Evolutionary conservation across 2,797 vertebrate genomes (phyloP), one percentile per base, ranked within the genome.

Genomic region (Choloepus didactylus): DNA sequence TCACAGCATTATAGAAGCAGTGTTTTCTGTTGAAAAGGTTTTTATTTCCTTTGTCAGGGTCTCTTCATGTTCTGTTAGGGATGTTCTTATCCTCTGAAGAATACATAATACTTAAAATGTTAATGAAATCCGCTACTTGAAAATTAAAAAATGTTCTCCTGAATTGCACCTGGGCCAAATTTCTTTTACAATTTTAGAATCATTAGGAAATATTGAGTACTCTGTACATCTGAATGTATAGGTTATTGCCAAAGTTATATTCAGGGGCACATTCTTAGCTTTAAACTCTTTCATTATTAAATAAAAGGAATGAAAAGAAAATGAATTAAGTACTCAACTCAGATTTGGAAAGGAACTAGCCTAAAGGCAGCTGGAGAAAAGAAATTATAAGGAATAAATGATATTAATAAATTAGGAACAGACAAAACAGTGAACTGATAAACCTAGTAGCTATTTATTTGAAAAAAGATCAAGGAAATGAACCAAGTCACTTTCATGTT

Each of bases 41-140:
- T n/a, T 21, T 54, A 44, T 51, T 15, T 49, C 27, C 3, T 70
- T 89, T 95, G 44, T 49, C 41, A 95, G 49, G 62, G 15, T 86
- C 72, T 54, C 16, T 62, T 84, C 19, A 38, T 82, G n/a, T 95
- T 87, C 29, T 83, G 82, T 95, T 38, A 56, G 56, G 91, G 79
- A 56, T 66, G 23, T 41, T 77, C 93, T 93, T 62, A 21, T 89
- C 25, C 25, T 93, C 41, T n/a, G 1, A 59, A 54, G 38, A 89
- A 85, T 82, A 86, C 38, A 89, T 73, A 73, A 67, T 91, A 83
- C 91, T 93, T 89, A 91, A 84, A 35, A 83, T 84, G 49, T 54
- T 46, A 96, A 84, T 76, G 75, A 96, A 93, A 67, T 46, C n/a
- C 73, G 38, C 90, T 82, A 84, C 41, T 94, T 91, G 75, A 80